phyloP scores from a whole-genome alignment of 2,888 invertebrate genomes.

The Diarsia dahlii region DNA sequence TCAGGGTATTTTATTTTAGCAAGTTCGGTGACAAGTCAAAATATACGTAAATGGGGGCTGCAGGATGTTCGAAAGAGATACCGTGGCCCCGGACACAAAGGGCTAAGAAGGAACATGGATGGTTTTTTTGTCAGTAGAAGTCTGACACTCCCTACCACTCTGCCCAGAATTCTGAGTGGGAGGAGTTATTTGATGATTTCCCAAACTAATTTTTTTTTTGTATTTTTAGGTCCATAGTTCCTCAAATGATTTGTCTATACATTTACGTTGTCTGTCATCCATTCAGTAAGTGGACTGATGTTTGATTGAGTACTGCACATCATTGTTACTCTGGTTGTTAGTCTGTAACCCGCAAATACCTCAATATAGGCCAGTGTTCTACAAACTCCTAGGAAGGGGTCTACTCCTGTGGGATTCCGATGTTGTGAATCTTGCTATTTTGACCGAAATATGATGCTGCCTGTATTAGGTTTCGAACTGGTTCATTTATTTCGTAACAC shows the following conservation, averaged over 20 bases:
- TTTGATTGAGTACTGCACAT: constrained; percentile 49
- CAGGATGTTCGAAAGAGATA: no score
- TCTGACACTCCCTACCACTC: no score
- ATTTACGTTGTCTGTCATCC: constrained; percentile 14
- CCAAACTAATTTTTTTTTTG: no score
- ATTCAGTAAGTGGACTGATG: constrained; percentile 30
- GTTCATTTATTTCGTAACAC: background rate
- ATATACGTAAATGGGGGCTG: no score
- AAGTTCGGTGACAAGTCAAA: no score
- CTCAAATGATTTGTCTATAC: background rate
- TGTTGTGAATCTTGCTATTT: constrained; percentile 2
- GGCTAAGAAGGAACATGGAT: no score
- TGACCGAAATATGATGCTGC: background rate
- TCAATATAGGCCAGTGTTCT: constrained; percentile 10
- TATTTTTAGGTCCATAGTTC: no score
- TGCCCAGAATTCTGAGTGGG: no score
- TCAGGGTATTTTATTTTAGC: no score
- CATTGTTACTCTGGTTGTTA: constrained; percentile 22
- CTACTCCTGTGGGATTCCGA: constrained; percentile 5
- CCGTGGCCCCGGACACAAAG: no score
- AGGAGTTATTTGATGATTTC: no score
- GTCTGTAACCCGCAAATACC: constrained; percentile 11
- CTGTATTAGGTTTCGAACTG: background rate
- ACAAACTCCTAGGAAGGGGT: constrained; percentile 18
- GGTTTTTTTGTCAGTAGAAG: no score